Conservation (phyloP, 2,113 vertebrate genomes). For the Rallus limicola region DNA sequence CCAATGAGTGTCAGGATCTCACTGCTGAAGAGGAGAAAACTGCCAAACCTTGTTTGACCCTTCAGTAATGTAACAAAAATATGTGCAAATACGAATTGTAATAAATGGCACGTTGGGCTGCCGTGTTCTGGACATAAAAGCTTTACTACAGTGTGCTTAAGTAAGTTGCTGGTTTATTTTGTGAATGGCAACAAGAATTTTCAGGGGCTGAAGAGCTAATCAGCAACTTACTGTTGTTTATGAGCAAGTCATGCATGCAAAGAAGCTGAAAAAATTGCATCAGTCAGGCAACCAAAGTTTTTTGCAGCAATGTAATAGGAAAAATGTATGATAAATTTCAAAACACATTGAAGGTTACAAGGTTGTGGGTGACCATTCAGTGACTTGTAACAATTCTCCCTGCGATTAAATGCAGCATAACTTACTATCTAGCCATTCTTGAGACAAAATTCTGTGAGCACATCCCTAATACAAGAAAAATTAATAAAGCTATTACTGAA, state of each 20-base stretch:
- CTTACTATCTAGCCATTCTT: not conserved
- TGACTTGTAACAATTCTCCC: not conserved
- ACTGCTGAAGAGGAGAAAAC: not conserved
- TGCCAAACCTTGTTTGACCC: not conserved
- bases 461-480: not conserved
- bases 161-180: not conserved
- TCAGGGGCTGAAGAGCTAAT: not conserved
- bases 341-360: not conserved
- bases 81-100: not conserved
- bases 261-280: not conserved
- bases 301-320: not conserved
- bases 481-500: not conserved
- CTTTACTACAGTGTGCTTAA: not conserved
- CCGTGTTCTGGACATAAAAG: not conserved
- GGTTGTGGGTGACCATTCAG: not conserved
- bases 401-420: not conserved
- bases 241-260: not conserved
- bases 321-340: not conserved
- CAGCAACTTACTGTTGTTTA: not conserved
- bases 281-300: not conserved
- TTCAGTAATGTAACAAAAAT: not conserved
- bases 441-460: not conserved
- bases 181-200: not conserved
- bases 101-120: not conserved
- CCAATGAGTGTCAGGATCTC: not conserved